These are phyloP conservation scores for Erebia aethiops DNA, from an alignment of 2,888 invertebrate species.

Conservation along the genomic window DNA sequence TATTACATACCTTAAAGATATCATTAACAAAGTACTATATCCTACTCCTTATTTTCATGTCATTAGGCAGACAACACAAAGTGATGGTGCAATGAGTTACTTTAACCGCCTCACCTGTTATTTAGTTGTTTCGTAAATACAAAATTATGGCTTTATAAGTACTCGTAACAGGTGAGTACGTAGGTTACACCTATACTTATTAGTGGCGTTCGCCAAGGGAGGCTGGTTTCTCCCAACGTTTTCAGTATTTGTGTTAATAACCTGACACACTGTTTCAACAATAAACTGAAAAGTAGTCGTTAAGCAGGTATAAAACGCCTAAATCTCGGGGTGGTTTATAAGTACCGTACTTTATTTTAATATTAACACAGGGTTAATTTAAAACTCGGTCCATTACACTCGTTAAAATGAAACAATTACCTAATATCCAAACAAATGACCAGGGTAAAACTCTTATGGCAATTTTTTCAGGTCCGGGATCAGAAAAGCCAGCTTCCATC, in stretches of 20 bases:
- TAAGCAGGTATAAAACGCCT: too few relatives aligned
- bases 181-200: background rate
- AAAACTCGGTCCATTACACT: too few relatives aligned
- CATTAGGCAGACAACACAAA: background rate
- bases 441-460: background rate
- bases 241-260: background rate
- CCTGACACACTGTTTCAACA: background rate
- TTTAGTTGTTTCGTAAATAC: background rate
- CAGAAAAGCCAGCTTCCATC: slow-evolving; percentile 66
- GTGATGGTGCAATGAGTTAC: background rate
- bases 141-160: background rate
- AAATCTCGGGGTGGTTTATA: too few relatives aligned
- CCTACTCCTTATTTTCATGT: too few relatives aligned
- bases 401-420: too few relatives aligned
- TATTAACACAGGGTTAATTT: too few relatives aligned
- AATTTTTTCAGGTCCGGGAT: slow-evolving; percentile 64
- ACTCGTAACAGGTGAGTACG: background rate
- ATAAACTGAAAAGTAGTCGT: background rate
- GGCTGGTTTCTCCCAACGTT: background rate
- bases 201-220: background rate
- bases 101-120: background rate
- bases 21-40: too few relatives aligned
- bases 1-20: too few relatives aligned
- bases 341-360: too few relatives aligned
- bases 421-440: background rate